A percentile compares a stretch with the other conserved stretches of the same genome.
Conservation (phyloP, 1,140 invertebrate species). For the Drosophila sucinea region DNA sequence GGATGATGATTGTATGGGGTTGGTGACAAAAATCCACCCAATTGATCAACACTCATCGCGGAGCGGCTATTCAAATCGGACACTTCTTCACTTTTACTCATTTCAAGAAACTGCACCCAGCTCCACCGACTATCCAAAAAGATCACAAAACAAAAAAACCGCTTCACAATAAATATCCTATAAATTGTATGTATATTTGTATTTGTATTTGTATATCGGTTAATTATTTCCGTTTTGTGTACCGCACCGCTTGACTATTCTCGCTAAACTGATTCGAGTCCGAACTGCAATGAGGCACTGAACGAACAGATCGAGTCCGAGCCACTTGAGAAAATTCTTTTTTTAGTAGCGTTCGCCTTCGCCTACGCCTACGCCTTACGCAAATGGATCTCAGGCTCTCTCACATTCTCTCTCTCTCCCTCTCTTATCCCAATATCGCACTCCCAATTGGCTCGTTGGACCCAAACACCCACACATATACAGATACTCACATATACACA, state of each 20-base stretch:
- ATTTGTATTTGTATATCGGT: not conserved
- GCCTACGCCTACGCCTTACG: constrained; percentile 50
- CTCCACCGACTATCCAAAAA: not conserved
- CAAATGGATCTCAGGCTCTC: constrained; percentile 32
- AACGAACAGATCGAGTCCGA: constrained; percentile 4
- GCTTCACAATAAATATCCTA: not conserved
- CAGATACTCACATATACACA: no score
- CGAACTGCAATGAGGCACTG: constrained; percentile 27
- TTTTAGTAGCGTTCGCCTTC: constrained; percentile 69
- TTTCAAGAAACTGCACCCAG: constrained; percentile 32
- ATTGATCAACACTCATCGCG: constrained; percentile 53
- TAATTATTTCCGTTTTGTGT: constrained; percentile 7
- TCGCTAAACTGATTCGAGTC: constrained; percentile 58
- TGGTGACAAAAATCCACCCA: constrained; percentile 42
- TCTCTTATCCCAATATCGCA: not conserved
- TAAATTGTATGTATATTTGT: no score
- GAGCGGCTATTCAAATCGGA: constrained; percentile 56
- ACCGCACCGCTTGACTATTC: constrained; percentile 66
- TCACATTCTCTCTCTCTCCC: constrained; percentile 9
- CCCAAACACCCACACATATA: not conserved
- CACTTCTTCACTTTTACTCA: constrained; percentile 82
- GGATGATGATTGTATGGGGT: constrained; percentile 49
- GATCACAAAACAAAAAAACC: not conserved
- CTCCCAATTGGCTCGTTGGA: not conserved
- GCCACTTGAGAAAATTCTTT: constrained; percentile 64